Base-by-base conservation (phyloP, 2,888 invertebrate species). In the Eudasyphora cyanicolor region DNA sequence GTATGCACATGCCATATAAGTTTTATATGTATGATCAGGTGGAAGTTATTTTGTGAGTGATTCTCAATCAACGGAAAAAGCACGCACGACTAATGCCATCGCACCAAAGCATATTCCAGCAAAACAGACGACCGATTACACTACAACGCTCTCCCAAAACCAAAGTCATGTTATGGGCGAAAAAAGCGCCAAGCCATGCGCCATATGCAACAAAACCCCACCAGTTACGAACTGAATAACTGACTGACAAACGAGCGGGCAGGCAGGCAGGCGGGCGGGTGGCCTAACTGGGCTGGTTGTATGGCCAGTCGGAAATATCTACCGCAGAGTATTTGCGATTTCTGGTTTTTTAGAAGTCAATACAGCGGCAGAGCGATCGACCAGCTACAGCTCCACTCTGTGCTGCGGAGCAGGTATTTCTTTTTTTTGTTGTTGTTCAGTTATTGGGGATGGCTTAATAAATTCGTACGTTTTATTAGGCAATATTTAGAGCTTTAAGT, bases 1-100 rank as follows among this genome's bases (percentile, higher is more conserved):
- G 8, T 32, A 32, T 32, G 32, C 8, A 32, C 32, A 32, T 32
- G 8, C 32, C 32, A 8, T 32, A 32, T 8, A 32, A 32, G 5
- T 4, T 6, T 32, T 32, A 32, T 32, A 32, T 32, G 38, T 38
- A 12, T 45, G 45, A 12, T 45, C 45, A 45, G 19, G 67, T 67
- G 67, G 67, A 67, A 67, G 67, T 67, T 67, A 38, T n/a, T 42
- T 64, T 67, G 17, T 24, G 42, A 42, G 42, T 42, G 67, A 70
- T 78, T 80, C 75, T 83, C 77, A 75, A 77, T 57, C 73, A 29
- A 71, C 62, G 35, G 14, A 32, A 74, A 76, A 71, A 54, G 19
- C 76, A 64, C 49, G 69, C 60, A 74, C 69, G 62, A 69, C 73
- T 74, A 70, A 62, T 76, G 74, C 62, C 79, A 80, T 83, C 69